Evolutionary conservation across 1,140 invertebrate species (phyloP).

Genomic region (Druon quercuslanigerum): DNA sequence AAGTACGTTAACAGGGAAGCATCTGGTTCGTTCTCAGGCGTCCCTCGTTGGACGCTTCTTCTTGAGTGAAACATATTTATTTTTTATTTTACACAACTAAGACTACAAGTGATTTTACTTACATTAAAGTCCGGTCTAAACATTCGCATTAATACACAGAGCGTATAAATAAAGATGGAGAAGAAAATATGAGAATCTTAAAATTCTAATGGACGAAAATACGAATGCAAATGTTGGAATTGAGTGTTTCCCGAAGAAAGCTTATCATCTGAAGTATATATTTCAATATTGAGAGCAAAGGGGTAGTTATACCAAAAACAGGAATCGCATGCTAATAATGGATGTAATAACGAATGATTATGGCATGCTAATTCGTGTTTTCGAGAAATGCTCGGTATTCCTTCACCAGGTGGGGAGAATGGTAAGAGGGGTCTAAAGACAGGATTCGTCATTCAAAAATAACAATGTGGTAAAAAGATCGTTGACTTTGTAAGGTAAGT

Average conservation of each 20-base stretch:
- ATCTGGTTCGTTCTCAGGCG: constrained; percentile 20
- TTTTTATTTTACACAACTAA: not conserved
- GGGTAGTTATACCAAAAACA: constrained; percentile 5
- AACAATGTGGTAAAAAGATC: not conserved
- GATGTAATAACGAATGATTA: constrained; percentile 7
- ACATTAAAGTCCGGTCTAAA: not conserved
- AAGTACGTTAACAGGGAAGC: constrained; percentile 19
- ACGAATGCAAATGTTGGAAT: constrained; percentile 3
- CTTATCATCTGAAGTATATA: not conserved
- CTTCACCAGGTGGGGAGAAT: constrained; percentile 19
- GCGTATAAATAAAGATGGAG: too few relatives aligned
- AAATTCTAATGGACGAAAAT: constrained; percentile 12
- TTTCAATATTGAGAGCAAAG: constrained; percentile 17
- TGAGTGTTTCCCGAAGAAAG: not conserved
- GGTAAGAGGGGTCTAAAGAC: not conserved
- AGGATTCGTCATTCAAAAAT: not conserved
- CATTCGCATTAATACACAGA: not conserved
- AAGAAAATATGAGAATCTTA: not conserved
- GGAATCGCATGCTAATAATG: constrained; percentile 27
- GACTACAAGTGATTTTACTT: not conserved
- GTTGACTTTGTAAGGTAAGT: too few relatives aligned
- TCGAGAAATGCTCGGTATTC: constrained; percentile 11
- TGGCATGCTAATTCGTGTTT: constrained; percentile 15
- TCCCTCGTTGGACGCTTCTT: constrained; percentile 6
- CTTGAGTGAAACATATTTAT: not conserved